These are phyloP conservation scores for Holocentrus rufus DNA, from an alignment of 2,797 vertebrate species.

Conservation along the genomic window DNA sequence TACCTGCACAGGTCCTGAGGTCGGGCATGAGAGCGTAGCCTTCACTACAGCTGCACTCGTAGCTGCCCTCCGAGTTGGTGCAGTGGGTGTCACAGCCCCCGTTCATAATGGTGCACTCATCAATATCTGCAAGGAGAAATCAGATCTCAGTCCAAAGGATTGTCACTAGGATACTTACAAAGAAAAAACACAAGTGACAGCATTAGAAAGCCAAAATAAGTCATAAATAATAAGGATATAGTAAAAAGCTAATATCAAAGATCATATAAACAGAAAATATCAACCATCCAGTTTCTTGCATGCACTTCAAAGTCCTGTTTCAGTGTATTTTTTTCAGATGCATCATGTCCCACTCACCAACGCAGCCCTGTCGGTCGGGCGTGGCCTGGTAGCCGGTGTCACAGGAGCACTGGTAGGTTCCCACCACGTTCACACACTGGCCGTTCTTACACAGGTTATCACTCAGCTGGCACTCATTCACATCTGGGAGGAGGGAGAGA, in stretches of 20 bases:
- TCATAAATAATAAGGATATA: background rate
- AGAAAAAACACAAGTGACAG: too few species aligned
- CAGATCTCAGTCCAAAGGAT: background rate
- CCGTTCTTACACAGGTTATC: conserved; percentile 90
- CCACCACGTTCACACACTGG: conserved; percentile 89
- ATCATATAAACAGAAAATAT: background rate
- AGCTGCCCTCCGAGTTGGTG: conserved; percentile 94
- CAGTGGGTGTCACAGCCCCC: conserved; percentile 92
- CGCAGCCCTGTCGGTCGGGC: conserved; percentile 88
- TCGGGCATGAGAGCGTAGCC: conserved; percentile 92
- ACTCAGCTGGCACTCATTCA: conserved; percentile 92
- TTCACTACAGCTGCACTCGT: conserved; percentile 90
- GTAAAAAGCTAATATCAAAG: background rate
- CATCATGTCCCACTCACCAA: conserved; percentile 81
- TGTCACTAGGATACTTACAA: background rate
- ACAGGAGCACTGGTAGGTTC: conserved; percentile 93
- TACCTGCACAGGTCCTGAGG: conserved; percentile 89
- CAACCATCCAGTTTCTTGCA: too few species aligned
- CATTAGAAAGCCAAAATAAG: background rate
- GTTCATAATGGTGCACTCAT: conserved; percentile 92
- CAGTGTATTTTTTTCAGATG: background rate
- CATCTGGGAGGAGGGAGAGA: conserved; percentile 76
- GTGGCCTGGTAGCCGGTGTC: conserved; percentile 90
- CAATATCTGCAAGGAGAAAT: conserved; percentile 82
- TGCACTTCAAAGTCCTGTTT: background rate